Evolutionary conservation across 2,113 vertebrate genomes (phyloP), one percentile per base, ranked within the genome.

Genomic region (Empidonax alnorum): DNA sequence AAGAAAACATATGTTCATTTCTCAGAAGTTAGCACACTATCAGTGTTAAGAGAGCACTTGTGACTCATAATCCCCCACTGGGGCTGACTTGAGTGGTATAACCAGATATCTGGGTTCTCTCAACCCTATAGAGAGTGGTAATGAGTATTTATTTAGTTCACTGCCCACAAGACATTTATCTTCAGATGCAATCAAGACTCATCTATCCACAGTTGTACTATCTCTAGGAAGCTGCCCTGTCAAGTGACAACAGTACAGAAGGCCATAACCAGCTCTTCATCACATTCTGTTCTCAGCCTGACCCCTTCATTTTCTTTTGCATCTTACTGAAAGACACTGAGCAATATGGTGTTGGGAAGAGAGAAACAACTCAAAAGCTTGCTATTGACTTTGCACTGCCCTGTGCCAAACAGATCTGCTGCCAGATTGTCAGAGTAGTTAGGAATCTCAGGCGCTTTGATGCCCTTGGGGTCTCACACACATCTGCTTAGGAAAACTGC

Each of bases 401-500:
- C 88, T 33, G n/a, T 96, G 87, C 93, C 89, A 95, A 97, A 68
- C 84, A 93, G 91, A 78, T 87, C 87, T 19, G 42, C 81, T 94
- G 91, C 94, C 96, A 96, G 91, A 85, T 94, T 96, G 91, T 89
- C 84, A 75, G 76, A 39, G 93, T 33, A 84, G 83, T 84, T 84
- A 61, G 65, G 47, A 84, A 89, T 96, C 93, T 96, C 86, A 89
- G 94, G 89, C 11, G 27, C 76, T 94, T 90, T 89, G 93, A 75
- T 96, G 94, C 89, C 94, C 94, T 77, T 92, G 93, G 86, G 91
- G 91, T 95, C 93, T 87, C 77, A 78, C 76, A 73, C 93, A 84
- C 96, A 97, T 92, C 95, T 97, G 96, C 73, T 92, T 89, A 92
- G 91, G 80, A 95, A 94, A 93, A 78, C 47, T 92, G 94, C 86